Conservation (phyloP, 2,113 vertebrate genomes). For the Nyctereutes procyonoides region DNA sequence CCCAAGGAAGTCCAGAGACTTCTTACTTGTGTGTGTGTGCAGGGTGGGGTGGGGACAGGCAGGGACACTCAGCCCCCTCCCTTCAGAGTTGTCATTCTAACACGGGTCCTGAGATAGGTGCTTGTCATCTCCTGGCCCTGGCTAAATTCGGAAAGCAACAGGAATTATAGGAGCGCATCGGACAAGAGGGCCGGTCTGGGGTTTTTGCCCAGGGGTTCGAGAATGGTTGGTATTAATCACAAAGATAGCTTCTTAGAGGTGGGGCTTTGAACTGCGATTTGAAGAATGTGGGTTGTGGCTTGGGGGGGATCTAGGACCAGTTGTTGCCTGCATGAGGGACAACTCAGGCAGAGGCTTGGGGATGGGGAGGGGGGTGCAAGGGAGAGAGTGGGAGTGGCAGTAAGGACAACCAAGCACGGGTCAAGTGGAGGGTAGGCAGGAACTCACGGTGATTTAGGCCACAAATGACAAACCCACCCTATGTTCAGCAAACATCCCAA, state of each 20-base stretch:
- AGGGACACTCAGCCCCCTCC: neutral
- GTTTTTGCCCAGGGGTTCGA: neutral
- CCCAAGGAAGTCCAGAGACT: neutral
- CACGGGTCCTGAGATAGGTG: neutral
- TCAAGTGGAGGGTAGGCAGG: neutral
- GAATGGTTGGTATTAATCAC: constrained; percentile 63
- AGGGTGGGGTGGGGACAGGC: neutral
- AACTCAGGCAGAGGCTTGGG: constrained; percentile 22
- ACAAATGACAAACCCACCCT: neutral
- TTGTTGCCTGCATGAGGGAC: constrained; percentile 52
- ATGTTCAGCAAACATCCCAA: neutral
- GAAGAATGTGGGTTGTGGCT: constrained; percentile 75
- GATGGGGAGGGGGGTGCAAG: neutral
- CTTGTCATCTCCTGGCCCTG: neutral
- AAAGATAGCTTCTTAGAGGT: constrained; percentile 71
- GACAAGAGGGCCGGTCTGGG: neutral
- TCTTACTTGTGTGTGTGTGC: neutral
- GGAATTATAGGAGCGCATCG: neutral
- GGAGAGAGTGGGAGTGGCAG: neutral
- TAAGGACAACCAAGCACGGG: neutral
- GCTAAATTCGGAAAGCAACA: constrained; percentile 54
- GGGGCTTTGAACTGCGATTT: constrained; percentile 66
- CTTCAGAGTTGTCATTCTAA: constrained; percentile 14
- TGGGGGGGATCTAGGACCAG: constrained; percentile 68
- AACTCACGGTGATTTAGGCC: neutral